Evolutionary conservation across 1,140 invertebrate species (phyloP).

Genomic region (Drosophila sucinea): DNA sequence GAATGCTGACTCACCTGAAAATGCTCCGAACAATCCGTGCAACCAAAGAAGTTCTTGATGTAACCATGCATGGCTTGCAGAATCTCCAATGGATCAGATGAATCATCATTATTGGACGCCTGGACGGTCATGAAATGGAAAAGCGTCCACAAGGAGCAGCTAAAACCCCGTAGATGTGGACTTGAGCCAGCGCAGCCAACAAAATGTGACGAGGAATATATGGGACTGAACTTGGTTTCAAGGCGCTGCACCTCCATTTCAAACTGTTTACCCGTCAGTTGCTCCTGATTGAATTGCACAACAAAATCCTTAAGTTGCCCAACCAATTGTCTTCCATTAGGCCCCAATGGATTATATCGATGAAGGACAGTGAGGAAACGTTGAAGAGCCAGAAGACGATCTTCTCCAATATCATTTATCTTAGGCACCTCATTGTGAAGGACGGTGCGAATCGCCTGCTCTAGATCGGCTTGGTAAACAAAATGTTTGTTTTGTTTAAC

Average conservation of each 20-base stretch:
- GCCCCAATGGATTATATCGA: conserved; percentile 84
- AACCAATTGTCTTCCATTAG: conserved; percentile 87
- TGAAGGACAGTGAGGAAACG: conserved; percentile 88
- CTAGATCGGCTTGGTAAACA: conserved; percentile 93
- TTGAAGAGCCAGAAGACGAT: conserved; percentile 88
- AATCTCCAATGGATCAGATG: conserved; percentile 86
- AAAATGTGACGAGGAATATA: conserved; percentile 67
- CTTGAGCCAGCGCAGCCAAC: conserved; percentile 88
- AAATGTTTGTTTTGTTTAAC: conserved; percentile 73
- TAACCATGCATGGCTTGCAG: conserved; percentile 94
- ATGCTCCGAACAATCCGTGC: conserved; percentile 94
- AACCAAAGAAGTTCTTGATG: conserved; percentile 97
- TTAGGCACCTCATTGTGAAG: conserved; percentile 92
- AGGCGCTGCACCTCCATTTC: conserved; percentile 60
- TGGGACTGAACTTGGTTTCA: conserved; percentile 41
- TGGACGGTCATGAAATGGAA: conserved; percentile 97
- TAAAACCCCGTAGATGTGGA: conserved; percentile 92
- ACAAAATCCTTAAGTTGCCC: conserved; percentile 71
- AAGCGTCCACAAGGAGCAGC: conserved; percentile 97
- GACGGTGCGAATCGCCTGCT: conserved; percentile 91
- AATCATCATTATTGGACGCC: conserved; percentile 84
- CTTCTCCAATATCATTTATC: conserved; percentile 87
- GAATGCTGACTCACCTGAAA: conserved; percentile 86
- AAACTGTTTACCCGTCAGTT: conserved; percentile 62
- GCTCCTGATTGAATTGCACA: conserved; percentile 55